phyloP scores from a whole-genome alignment of 1,140 invertebrate genomes.

The Holotrichia oblita region DNA sequence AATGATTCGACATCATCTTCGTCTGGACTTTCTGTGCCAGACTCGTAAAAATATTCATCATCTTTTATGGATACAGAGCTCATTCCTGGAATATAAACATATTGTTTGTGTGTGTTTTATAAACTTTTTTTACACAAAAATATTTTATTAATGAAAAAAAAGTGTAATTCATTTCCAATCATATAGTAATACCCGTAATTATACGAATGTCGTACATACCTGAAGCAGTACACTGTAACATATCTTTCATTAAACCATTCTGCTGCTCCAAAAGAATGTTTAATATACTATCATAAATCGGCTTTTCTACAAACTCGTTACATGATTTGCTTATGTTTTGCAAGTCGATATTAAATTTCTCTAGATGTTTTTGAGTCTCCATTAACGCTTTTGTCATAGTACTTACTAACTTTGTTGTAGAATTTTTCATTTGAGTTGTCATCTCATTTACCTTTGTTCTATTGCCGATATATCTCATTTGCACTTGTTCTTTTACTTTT shows the following conservation, averaged over 20 bases:
- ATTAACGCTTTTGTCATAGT: not conserved
- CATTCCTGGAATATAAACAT: not conserved
- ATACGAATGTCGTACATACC: not conserved
- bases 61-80: not conserved
- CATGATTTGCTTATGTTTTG: not conserved
- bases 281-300: constrained; percentile 13
- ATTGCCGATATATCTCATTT: not conserved
- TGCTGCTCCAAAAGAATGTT: constrained; percentile 31
- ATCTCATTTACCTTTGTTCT: not conserved
- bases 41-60: not conserved
- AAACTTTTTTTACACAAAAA: no score
- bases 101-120: no score
- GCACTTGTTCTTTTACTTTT: not conserved
- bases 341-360: not conserved
- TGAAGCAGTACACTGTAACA: not conserved
- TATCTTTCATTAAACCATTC: constrained; percentile 29
- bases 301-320: not conserved
- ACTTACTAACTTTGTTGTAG: constrained; percentile 17
- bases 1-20: not conserved
- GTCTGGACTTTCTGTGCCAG: not conserved
- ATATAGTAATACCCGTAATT: no score
- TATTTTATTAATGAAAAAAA: no score
- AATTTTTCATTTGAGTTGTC: not conserved
- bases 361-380: constrained; percentile 10
- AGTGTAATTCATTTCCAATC: no score